Base-by-base conservation (phyloP, 2,113 vertebrate species). In the Garra rufa region DNA sequence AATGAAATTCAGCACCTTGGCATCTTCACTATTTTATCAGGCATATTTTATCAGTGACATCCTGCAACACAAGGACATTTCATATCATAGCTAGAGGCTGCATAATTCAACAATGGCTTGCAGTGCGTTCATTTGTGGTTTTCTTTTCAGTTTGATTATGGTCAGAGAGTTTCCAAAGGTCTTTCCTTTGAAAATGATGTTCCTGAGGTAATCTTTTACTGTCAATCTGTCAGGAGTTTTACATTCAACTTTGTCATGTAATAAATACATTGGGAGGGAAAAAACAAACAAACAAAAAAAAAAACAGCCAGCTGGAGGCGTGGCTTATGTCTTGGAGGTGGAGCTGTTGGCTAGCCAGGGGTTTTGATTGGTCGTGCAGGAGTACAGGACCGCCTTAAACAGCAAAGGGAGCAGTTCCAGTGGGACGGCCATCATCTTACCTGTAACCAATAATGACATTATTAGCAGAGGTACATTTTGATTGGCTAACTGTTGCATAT, bases 161-260 rank as follows among this genome's bases (percentile, higher is more conserved):
- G 9, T 24, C 71, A 48, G 11, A 52, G 7, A 0, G 15, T 65
- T 65, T 69, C 10, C 55, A 57, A 9, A 59, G 24, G 17, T 70
- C n/a, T 74, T 75, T 30, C 26, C 26, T 55, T 77, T 50, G 46
- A 14, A 74, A 6, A 24, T n/a, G 21, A 55, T 24, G 48, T 8
- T 77, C 75, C 38, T 48, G 79, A 81, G 63, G 63, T n/a, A n/a
- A n/a, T n/a, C n/a, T n/a, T n/a, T n/a, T n/a, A n/a, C n/a, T n/a
- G n/a, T n/a, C n/a, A n/a, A n/a, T n/a, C 28, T 30, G 28, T 57
- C 74, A 38, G 21, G 38, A 78, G 76, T 55, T 82, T 82, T 99
- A 99, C 98, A 99, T 99, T 99, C 98, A 99, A 97, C 98, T 98
- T 97, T 98, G 98, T 99, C 98, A 95, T 97, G 97, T 98, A 99